Conservation (phyloP, 2,888 invertebrate species). For the Amblyjoppa fuscipennis region DNA sequence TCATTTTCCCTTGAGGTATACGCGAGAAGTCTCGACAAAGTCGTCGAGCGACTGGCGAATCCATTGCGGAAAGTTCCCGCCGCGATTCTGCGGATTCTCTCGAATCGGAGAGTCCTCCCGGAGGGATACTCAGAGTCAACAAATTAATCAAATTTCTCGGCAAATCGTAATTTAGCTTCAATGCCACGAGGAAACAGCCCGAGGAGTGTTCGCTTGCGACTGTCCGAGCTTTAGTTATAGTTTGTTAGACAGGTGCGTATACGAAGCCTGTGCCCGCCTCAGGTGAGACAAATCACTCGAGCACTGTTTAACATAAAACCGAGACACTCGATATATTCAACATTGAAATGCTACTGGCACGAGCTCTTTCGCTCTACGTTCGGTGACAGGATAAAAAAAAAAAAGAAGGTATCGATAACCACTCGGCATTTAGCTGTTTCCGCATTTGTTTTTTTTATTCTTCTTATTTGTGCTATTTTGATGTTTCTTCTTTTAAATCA, state of each 20-base stretch:
- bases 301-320: constrained; percentile 28
- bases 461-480: neutral
- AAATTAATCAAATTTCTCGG: constrained; percentile 55
- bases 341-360: neutral
- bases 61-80: constrained; percentile 3
- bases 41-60: constrained; percentile 1
- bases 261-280: neutral
- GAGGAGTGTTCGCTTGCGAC: constrained; percentile 5
- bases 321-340: neutral
- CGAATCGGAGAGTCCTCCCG: neutral
- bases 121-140: constrained; percentile 28
- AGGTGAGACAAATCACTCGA: neutral
- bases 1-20: constrained; percentile 49
- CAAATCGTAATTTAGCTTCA: constrained; percentile 43
- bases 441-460: neutral
- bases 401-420: neutral
- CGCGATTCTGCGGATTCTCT: neutral
- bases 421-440: neutral
- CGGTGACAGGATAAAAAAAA: neutral
- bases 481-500: neutral
- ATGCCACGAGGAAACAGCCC: neutral
- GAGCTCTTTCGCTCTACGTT: neutral
- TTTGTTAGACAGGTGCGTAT: neutral
- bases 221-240: neutral
- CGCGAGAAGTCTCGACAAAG: neutral